Evolutionary conservation across 2,888 invertebrate genomes (phyloP).

Genomic region (Cyclophora albipunctata): DNA sequence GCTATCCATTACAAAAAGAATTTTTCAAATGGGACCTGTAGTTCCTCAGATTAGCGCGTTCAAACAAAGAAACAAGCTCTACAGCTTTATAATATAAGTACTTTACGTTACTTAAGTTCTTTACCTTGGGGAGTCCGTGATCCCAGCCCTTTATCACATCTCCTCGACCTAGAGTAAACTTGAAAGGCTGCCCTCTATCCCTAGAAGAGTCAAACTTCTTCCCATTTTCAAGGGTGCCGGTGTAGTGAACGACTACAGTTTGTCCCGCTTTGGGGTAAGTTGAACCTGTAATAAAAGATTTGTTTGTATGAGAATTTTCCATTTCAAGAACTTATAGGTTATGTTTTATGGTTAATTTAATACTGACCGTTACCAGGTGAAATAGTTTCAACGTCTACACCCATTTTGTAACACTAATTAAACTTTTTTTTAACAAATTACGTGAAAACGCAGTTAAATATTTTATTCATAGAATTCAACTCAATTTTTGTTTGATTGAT

Average conservation of each 20-base stretch:
- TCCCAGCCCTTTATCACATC: conserved; percentile 99
- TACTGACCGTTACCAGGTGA: conserved; percentile 56
- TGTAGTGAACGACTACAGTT: conserved; percentile 97
- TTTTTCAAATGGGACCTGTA: no score
- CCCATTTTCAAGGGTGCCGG: conserved; percentile 91
- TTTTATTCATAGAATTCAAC: no score
- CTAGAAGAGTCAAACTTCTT: conserved; percentile 97
- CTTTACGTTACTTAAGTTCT: no score
- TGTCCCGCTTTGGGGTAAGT: conserved; percentile 96
- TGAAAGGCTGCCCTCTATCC: conserved; percentile 94
- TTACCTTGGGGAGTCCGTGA: conserved; percentile 91
- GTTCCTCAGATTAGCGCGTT: no score
- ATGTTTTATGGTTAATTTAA: conserved; percentile 5
- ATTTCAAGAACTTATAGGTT: conserved; percentile 20
- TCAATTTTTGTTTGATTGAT: no score
- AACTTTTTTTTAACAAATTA: no score
- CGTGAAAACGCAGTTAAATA: no score
- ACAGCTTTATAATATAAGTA: background rate
- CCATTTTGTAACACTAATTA: conserved; percentile 32
- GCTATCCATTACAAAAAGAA: no score
- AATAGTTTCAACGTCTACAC: conserved; percentile 60
- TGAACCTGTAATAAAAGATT: conserved; percentile 76
- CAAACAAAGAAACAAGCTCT: no score
- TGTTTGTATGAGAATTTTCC: no score
- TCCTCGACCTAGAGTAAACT: conserved; percentile 94